Evolutionary conservation across 2,113 vertebrate species (phyloP), one percentile per base, ranked within the genome.

Genomic region (Monopterus albus): DNA sequence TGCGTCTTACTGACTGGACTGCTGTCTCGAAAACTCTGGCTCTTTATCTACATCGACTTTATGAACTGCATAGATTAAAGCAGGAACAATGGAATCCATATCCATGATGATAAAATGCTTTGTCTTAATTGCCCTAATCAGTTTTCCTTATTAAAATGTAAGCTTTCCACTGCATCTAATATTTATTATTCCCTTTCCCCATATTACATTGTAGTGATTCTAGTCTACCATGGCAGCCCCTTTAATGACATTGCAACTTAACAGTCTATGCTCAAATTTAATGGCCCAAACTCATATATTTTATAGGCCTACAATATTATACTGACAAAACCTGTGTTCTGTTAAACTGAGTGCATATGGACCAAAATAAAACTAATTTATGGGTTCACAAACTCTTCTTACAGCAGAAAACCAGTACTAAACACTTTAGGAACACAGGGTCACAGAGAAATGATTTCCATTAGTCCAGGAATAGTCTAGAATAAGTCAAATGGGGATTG

Each of bases 161-260:
- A 45, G 11, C 72, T 46, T 69, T 12, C 35, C 35, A 47, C 28
- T 42, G 11, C 50, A 42, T 47, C 28, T 71, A 66, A n/a, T n/a
- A n/a, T n/a, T 72, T 56, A 59, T 55, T 72, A 45, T 23, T 56
- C 15, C 39, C 75, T 79, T 64, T 57, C 13, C 2, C 2, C 29
- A 52, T 56, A 55, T 84, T 78, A 56, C 60, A 74, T 10, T 7
- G 50, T 1, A 45, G 28, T 43, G 57, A 80, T 57, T 47, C 67
- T 72, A 50, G 81, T 82, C 72, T 23, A 14, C 21, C 18, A 39
- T 61, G 52, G 66, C 60, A 40, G 70, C 72, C 49, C 66, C 63
- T 70, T 81, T 85, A 85, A 90, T 71, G 78, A 79, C 79, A 63
- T 72, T 2, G 21, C 11, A 62, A 46, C 67, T 71, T 78, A 77